A percentile compares a stretch with the other conserved stretches of the same genome.
Evolutionary conservation across 2,888 invertebrate genomes (phyloP).

Genomic region (Stictocephala bisonia): DNA sequence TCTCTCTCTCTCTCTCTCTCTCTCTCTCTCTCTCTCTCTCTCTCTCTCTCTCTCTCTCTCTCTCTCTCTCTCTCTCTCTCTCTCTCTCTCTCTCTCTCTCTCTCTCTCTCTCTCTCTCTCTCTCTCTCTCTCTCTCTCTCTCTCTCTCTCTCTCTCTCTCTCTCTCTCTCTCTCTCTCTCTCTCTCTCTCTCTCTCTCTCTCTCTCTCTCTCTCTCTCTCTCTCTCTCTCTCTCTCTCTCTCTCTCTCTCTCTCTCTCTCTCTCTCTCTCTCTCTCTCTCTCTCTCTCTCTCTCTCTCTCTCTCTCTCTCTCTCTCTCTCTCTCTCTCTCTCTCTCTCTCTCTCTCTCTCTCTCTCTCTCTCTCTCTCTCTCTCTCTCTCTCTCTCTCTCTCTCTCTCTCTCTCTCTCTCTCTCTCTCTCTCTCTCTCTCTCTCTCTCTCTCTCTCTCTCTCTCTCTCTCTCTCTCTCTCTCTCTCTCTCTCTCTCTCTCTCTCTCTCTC

Average conservation of each 20-base stretch:
- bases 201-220: constrained; percentile 28
- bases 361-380: constrained; percentile 44
- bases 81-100: constrained; percentile 27
- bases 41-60: constrained; percentile 27
- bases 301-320: constrained; percentile 48
- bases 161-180: constrained; percentile 25
- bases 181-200: constrained; percentile 28
- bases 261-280: not conserved
- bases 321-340: constrained; percentile 26
- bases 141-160: constrained; percentile 25
- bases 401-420: constrained; percentile 42
- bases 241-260: not conserved
- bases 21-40: constrained; percentile 26
- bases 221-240: constrained; percentile 16
- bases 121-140: constrained; percentile 9
- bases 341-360: constrained; percentile 24
- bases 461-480: not conserved
- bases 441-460: constrained; percentile 46
- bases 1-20: constrained; percentile 26
- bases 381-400: constrained; percentile 47
- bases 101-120: constrained; percentile 25
- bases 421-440: constrained; percentile 38
- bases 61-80: constrained; percentile 20
- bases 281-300: constrained; percentile 45
- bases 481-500: not conserved